Evolutionary conservation across 1,140 invertebrate genomes (phyloP), one percentile per base, ranked within the genome.

Genomic region (Heliconius hermathena): DNA sequence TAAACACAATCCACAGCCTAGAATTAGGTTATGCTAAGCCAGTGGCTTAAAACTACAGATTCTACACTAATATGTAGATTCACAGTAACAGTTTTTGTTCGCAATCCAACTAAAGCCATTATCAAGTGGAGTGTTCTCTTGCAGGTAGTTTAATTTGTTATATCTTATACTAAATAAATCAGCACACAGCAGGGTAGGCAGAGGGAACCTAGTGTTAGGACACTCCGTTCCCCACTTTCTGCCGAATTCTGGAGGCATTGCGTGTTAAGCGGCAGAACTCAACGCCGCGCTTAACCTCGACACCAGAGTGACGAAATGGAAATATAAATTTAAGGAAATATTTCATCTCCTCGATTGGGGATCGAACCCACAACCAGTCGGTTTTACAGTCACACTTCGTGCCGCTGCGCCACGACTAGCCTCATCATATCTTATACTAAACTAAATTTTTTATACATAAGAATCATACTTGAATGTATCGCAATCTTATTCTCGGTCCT

Each of bases 1-100:
- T 92, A 92, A 91, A 90, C 60, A 29, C 26, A 26, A 13, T 57
- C 60, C 26, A 52, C 49, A 29, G 60, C 60, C 22, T 66, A 66
- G 71, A 83, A 86, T 83, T 84, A 82, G 77, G 73, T 81, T 75
- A 81, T 71, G 36, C 49, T 76, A 81, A 81, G 74, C 46, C 66
- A 36, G 41, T 71, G 66, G 66, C 66, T 76, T 52, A 46, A 49
- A 71, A 71, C 75, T 66, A 71, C 75, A 70, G 75, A 60, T 49
- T 66, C 22, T 76, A 38, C 13, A n/a, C 1, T 76, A 76, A 76
- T 76, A 76, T 71, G 41, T 8, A 66, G 26, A 71, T 76, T 38
- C 74, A 36, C 18, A 49, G 66, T 66, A 41, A 13, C 26, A 22
- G 41, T 76, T 76, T 76, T 76, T 71, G 75, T 22, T 76, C 26